Percentiles rank a stretch among this genome's conserved stretches.
Conservation (phyloP, 2,113 vertebrate species). For the Rhynchomys soricoides region DNA sequence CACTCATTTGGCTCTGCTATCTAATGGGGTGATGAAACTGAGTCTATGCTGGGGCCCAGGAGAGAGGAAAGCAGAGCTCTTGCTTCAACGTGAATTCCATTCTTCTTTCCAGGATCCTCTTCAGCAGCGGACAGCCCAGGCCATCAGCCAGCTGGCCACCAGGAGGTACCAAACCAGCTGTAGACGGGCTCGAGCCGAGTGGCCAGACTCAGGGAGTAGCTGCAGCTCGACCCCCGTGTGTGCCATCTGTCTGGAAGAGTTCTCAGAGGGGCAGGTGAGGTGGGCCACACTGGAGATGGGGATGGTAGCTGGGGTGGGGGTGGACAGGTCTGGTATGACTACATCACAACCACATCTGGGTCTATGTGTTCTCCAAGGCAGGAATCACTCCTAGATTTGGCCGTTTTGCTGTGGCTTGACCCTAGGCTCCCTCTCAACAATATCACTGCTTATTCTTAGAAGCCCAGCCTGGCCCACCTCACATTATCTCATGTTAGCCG, state of each 20-base stretch:
- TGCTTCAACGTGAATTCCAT: not conserved
- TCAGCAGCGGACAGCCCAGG: conserved; percentile 94
- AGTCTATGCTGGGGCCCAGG: not conserved
- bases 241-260: conserved; percentile 98
- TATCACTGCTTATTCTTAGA: too few species aligned
- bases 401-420: not conserved
- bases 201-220: conserved; percentile 91
- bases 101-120: conserved; percentile 90
- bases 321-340: not conserved
- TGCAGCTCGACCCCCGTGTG: conserved; percentile 94
- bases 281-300: not conserved
- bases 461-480: too few species aligned
- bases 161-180: conserved; percentile 90
- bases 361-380: not conserved
- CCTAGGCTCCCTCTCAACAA: too few species aligned
- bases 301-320: not conserved
- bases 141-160: conserved; percentile 92
- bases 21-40: not conserved
- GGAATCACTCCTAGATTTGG: not conserved
- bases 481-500: conserved; percentile 11
- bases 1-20: not conserved
- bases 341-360: not conserved
- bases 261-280: conserved; percentile 96
- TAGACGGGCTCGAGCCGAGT: conserved; percentile 81
- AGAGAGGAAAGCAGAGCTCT: not conserved